These are phyloP conservation scores for Delphinapterus leucas DNA, from an alignment of 2,113 vertebrate species.

Conservation along the genomic window DNA sequence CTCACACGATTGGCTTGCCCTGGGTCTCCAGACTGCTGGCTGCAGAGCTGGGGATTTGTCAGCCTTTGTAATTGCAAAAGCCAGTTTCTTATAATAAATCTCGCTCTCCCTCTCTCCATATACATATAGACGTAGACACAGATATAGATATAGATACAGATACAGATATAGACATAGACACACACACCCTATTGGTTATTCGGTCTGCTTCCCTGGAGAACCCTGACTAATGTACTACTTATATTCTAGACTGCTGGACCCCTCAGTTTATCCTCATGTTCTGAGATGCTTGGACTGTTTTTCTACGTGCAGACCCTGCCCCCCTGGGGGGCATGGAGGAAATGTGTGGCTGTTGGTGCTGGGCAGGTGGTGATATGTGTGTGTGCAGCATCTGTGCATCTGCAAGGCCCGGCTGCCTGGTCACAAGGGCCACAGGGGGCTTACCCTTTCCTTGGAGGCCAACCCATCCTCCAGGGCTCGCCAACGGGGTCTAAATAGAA, in stretches of 20 bases:
- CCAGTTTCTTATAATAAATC: not conserved
- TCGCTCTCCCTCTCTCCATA: not conserved
- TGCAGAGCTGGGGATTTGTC: not conserved
- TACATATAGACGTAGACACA: not conserved
- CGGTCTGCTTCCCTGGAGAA: not conserved
- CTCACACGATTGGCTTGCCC: fast-evolving
- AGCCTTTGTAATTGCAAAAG: too few species aligned
- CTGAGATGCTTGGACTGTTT: not conserved
- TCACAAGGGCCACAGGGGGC: not conserved
- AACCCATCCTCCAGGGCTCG: not conserved
- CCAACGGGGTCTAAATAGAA: not conserved
- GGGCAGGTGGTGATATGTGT: not conserved
- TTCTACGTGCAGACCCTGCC: not conserved
- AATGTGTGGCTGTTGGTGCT: fast-evolving
- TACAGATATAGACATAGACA: too few species aligned
- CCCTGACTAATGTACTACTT: not conserved
- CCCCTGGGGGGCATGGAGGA: not conserved
- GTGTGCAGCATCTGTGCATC: too few species aligned
- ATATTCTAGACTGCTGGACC: not conserved
- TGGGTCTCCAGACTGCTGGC: not conserved
- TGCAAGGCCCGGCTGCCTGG: not conserved
- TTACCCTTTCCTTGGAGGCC: not conserved
- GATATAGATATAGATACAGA: too few species aligned
- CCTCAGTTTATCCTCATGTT: fast-evolving
- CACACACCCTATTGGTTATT: not conserved